Base-by-base conservation (phyloP, 2,888 invertebrate genomes). In the Adineta ricciae region DNA sequence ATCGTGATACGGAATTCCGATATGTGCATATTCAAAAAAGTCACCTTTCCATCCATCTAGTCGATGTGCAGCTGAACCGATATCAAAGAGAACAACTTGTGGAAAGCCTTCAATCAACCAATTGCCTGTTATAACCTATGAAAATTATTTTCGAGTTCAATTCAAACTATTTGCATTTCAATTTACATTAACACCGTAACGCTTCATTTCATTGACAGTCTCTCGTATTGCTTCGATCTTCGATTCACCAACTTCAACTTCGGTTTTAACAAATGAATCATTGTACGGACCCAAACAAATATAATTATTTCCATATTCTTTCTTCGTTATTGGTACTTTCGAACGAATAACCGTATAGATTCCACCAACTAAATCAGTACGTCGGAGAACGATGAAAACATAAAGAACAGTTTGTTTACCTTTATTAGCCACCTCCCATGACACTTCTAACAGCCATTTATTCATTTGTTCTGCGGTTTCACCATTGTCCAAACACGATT, bases 81-180 rank as follows among this genome's bases (percentile, higher is more conserved):
- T 95, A 90, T 99, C 99, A 92, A 99, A 97, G 5, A 99, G 92
- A 84, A 99, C 94, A 73, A 99, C 94, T 91, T 96, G 96, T 0
- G 99, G 99, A 92, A 97, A 98, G n/a, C 99, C 99, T 89, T 99
- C 99, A 3, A 99, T 99, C 83, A 99, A 91, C 99, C 99, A 99
- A 4, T 97, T 94, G 24, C 99, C 99, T 49, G 95, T 96, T 89
- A 95, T 94, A 19, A 96, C 73, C 73, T 78, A 78, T 7, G 27
- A 32, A 9, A 78, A 38, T 24, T 8, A 38, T 4, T 5, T 4
- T 21, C 21, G 21, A n/a, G 16, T 2, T 9, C 9, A 78, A 78
- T 24, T 2, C 7, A 11, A 32, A 32, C 64, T 5, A 46, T 46
- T 64, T 41, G 24, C 2, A 38, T 78, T 36, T 73, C 3, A 78